Percentiles rank a stretch among this genome's conserved stretches.
These are phyloP conservation scores for Nowickia ferox DNA, from an alignment of 2,888 invertebrate species.

Conservation along the genomic window DNA sequence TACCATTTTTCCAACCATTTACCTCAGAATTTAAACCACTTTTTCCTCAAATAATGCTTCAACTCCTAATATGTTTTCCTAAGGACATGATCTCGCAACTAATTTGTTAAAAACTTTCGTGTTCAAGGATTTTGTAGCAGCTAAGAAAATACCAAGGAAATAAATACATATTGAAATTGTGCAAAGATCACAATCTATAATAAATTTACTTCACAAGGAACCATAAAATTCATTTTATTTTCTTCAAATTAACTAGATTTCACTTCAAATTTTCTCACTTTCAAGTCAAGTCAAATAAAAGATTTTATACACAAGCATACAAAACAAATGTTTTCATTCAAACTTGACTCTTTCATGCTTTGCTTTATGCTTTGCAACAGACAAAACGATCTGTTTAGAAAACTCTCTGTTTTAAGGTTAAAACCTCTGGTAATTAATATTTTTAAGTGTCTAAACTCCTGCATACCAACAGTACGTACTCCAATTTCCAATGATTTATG, in stretches of 20 bases:
- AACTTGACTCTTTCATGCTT: slow-evolving; percentile 54
- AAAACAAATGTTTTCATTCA: neutral
- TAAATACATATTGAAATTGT: no score
- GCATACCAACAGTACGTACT: slow-evolving; percentile 67
- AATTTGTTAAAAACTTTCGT: no score
- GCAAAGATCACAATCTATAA: no score
- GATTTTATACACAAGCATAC: slow-evolving; percentile 8
- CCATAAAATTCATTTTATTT: neutral
- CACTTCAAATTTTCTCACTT: neutral
- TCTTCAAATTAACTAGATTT: neutral
- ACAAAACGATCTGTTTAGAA: slow-evolving; percentile 41
- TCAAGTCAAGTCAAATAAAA: neutral
- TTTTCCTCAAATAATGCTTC: no score
- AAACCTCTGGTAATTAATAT: slow-evolving; percentile 69
- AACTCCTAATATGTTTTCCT: no score
- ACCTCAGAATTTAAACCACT: no score
- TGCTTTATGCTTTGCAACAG: neutral
- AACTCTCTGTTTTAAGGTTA: slow-evolving; percentile 64
- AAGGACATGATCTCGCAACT: no score
- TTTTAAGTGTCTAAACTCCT: slow-evolving; percentile 62
- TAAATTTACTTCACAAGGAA: no score
- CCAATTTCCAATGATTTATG: slow-evolving; percentile 71
- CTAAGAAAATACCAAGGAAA: no score
- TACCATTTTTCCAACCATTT: no score
- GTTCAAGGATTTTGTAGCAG: no score